phyloP scores from a whole-genome alignment of 2,888 invertebrate species.

The Bhutanitis thaidina region DNA sequence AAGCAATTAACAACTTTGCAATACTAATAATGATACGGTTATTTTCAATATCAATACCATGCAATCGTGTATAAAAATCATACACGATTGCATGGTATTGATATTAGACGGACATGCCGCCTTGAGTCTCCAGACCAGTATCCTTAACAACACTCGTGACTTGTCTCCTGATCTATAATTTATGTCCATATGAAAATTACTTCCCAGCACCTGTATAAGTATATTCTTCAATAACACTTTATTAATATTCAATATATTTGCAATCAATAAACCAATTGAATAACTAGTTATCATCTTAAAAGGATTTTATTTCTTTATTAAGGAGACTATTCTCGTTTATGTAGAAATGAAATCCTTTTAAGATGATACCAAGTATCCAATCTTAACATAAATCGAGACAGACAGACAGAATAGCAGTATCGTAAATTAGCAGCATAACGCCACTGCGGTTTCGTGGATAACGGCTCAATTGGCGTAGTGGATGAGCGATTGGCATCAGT shows the following conservation, averaged over 20 bases:
- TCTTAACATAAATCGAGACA: too few relatives aligned
- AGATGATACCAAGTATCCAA: too few relatives aligned
- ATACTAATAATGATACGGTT: too few relatives aligned
- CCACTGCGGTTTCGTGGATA: too few relatives aligned
- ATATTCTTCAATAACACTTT: not conserved
- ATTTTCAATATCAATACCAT: not conserved
- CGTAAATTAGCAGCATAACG: too few relatives aligned
- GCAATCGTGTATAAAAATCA: not conserved
- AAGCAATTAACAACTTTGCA: too few relatives aligned
- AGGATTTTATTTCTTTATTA: not conserved
- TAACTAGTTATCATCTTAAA: slow-evolving; percentile 2
- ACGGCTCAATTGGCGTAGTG: too few relatives aligned
- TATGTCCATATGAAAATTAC: not conserved
- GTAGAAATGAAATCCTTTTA: too few relatives aligned
- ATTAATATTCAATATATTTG: slow-evolving; percentile 1
- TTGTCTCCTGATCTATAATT: not conserved
- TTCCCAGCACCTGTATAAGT: slow-evolving; percentile 5
- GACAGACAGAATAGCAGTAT: too few relatives aligned
- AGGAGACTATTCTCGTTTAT: too few relatives aligned
- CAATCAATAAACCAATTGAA: not conserved
- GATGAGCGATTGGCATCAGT: too few relatives aligned
- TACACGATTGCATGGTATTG: not conserved
- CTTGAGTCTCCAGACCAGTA: not conserved
- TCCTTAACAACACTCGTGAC: not conserved
- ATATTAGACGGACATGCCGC: not conserved